Conservation (phyloP, 64 coral and sea anemone genomes). For the Catalaphyllia jardinei region DNA sequence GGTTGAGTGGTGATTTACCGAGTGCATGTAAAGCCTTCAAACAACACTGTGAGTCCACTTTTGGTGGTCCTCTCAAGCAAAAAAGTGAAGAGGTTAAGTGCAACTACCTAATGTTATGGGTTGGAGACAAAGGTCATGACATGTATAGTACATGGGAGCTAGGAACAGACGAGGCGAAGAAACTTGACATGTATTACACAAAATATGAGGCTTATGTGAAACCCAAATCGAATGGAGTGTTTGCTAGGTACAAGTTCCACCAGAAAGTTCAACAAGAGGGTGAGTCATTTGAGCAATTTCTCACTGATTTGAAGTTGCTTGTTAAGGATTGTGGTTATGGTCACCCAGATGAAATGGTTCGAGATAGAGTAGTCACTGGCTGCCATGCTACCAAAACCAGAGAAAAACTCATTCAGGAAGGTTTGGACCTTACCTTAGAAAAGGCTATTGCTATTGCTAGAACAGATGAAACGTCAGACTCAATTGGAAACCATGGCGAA, state of each 20-base stretch:
- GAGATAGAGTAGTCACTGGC: conserved; percentile 47
- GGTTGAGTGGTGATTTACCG: too few species aligned
- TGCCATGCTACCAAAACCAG: conserved; percentile 14
- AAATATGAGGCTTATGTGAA: conserved; percentile 35
- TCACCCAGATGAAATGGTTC: conserved; percentile 43
- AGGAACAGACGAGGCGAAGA: not conserved
- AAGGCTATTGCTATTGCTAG: conserved; percentile 41
- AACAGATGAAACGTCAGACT: conserved; percentile 39
- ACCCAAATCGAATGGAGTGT: conserved; percentile 11
- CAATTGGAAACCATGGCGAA: conserved; percentile 30
- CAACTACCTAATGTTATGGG: conserved; percentile 54
- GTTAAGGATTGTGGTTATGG: conserved; percentile 33
- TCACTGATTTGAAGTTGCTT: conserved; percentile 46
- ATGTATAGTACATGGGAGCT: conserved; percentile 15
- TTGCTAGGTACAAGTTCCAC: conserved; percentile 11
- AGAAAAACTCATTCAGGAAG: conserved; percentile 46
- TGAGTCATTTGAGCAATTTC: conserved; percentile 51
- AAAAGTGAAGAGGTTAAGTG: conserved; percentile 60
- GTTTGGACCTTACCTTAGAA: conserved; percentile 27
- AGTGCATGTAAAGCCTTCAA: too few species aligned
- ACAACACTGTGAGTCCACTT: too few species aligned
- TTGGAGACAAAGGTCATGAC: conserved; percentile 49
- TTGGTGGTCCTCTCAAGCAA: conserved; percentile 34
- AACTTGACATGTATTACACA: too few species aligned
- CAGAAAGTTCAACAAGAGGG: conserved; percentile 44